Evolutionary conservation across 2,888 invertebrate genomes (phyloP), one percentile per base, ranked within the genome.

Genomic region (Gortyna flavago): DNA sequence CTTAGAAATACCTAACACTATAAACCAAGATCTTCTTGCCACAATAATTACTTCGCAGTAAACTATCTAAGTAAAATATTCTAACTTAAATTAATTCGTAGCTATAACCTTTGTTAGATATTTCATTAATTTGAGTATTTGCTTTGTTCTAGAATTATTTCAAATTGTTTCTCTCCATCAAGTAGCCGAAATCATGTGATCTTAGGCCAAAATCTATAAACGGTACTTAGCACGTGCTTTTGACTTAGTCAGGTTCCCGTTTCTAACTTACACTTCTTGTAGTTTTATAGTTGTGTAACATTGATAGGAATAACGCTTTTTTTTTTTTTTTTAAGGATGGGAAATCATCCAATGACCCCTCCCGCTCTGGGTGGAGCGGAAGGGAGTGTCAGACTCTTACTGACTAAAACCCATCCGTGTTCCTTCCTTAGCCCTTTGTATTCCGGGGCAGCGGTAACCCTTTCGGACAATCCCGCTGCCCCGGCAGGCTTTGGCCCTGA

Each of bases 51-150:
- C 38, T 51, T 79, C 6, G 3, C 0, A 54, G 51, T 51, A 41
- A 76, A 57, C 72, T 72, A 32, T 72, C 18, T 44, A 18, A 35
- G 38, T 57, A 16, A 21, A 64, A 41, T 51, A 68, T 57, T 67
- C 13, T 3, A 72, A 66, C 41, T 57, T 64, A n/a, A 73, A 64
- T 74, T 57, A 57, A 44, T 80, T 48, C 13, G 7, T 6, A n/a
- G 18, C 3, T 69, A 18, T 8, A 78, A 51, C 11, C 16, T 54
- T 76, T 2, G 41, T 35, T 21, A 32, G 2, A 79, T 57, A 64
- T 48, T 25, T 51, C 48, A 69, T 78, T 78, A 61, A 62, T 44
- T 79, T 54, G 5, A 62, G 32, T 54, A 62, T 78, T 77, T 62
- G 59, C n/a, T 59, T 57, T 16, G 18, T 25, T 65, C 13, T 25